Evolutionary conservation across 2,113 vertebrate species (phyloP).

Genomic region (Stigmatopora nigra): DNA sequence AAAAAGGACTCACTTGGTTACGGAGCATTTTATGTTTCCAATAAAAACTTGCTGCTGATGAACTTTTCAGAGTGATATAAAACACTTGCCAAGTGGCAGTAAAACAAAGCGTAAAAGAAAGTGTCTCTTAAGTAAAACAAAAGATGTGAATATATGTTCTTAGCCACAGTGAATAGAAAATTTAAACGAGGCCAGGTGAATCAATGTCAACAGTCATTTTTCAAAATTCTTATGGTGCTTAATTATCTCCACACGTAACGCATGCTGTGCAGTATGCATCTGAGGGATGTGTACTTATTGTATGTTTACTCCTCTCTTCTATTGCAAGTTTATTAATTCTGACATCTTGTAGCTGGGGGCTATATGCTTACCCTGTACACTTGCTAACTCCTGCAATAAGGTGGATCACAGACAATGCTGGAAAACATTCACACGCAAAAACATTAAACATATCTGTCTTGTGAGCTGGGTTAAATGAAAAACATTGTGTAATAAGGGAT

Average conservation of each 20-base stretch:
- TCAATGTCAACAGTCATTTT: conserved; percentile 42
- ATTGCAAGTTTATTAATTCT: conserved; percentile 42
- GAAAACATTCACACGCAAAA: conserved; percentile 37
- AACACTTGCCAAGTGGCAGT: conserved; percentile 54
- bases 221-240: conserved; percentile 47
- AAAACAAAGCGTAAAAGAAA: conserved; percentile 34
- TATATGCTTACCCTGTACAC: conserved; percentile 47
- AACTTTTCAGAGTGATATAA: conserved; percentile 48
- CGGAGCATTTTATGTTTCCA: conserved; percentile 38
- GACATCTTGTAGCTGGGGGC: conserved; percentile 51
- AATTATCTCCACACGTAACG: conserved; percentile 41
- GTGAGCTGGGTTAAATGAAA: conserved; percentile 31
- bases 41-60: conserved; percentile 45
- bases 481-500: conserved; percentile 18
- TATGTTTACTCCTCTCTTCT: conserved; percentile 23
- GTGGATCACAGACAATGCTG: conserved; percentile 42
- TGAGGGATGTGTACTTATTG: conserved; percentile 3
- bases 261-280: conserved; percentile 24
- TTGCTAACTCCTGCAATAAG: conserved; percentile 33
- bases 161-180: conserved; percentile 12
- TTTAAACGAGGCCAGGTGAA: conserved; percentile 50
- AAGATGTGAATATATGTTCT: conserved; percentile 49
- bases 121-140: conserved; percentile 53
- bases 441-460: conserved; percentile 36
- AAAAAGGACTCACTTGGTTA: neutral